Evolutionary conservation across 2,113 vertebrate genomes (phyloP), one percentile per base, ranked within the genome.

Genomic region (Nibea albiflora): DNA sequence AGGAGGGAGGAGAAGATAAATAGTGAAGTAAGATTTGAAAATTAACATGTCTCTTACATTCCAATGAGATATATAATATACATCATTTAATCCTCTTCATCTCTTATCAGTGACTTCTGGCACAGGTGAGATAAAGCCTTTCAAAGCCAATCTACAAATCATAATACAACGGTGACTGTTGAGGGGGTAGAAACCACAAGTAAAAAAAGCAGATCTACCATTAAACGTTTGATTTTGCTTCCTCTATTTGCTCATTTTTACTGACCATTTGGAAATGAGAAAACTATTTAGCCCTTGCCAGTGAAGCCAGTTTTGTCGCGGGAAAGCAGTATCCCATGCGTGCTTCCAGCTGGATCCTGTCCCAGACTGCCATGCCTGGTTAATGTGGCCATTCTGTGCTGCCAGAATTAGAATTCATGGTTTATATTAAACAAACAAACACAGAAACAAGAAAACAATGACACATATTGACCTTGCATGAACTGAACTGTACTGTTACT

Each of bases 281-380:
- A 57, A 86, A 92, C 87, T 86, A 81, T 87, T 95, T 92, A 91
- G 90, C 85, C 86, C 65, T 81, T 80, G 78, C 87, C 86, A 70
- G 44, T 71, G 84, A 63, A 87, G 88, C 89, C 90, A 92, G 89
- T 89, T 88, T 88, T 90, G 86, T 87, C 54, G 31, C 60, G 53
- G 85, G 76, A 85, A 90, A 88, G 86, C 85, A 89, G 85, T 86
- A 83, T 84, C 85, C 83, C 81, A 61, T 88, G 72, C 87, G 72
- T 80, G 87, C 82, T 90, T 92, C 93, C 93, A 93, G 93, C 92
- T 95, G 94, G 93, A 95, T 68, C 66, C 28, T 76, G 26, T 94
- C 94, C 94, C 93, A 94, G 93, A 92, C 89, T 89, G 90, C 90
- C 87, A 91, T 91, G 92, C 81, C 87, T 93, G 90, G 90, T 93